These are phyloP conservation scores for Diphyllodes magnificus DNA, from an alignment of 2,113 vertebrate genomes.

Conservation along the genomic window DNA sequence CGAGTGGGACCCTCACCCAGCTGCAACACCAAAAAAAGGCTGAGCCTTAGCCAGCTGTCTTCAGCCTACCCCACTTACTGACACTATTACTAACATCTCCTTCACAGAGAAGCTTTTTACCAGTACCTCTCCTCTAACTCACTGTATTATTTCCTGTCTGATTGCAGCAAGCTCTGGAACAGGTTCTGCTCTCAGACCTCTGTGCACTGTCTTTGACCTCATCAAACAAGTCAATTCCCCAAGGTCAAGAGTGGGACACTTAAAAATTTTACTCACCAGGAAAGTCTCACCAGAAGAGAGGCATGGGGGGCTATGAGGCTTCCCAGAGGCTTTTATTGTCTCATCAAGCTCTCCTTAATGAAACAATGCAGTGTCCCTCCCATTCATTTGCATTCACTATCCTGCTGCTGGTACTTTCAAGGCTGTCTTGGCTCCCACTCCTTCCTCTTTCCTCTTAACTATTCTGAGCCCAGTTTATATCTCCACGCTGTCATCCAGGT, in stretches of 20 bases:
- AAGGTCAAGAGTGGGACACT: background rate
- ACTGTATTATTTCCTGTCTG: background rate
- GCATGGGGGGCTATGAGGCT: background rate
- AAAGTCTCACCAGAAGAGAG: background rate
- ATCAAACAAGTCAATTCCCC: background rate
- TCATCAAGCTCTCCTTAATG: background rate
- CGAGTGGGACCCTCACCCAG: background rate
- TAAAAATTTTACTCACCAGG: conserved; percentile 35
- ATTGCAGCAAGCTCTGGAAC: background rate
- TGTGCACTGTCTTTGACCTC: fast-evolving
- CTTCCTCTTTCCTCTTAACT: background rate
- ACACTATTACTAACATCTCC: background rate
- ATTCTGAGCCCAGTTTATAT: background rate
- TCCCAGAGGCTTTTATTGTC: conserved; percentile 1
- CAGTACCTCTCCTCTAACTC: background rate
- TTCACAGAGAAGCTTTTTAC: background rate
- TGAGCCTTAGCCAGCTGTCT: background rate
- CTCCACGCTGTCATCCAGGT: background rate
- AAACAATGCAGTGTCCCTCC: background rate
- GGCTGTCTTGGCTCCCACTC: background rate
- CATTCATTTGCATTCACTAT: background rate
- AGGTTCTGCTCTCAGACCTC: background rate
- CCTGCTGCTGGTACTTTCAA: background rate
- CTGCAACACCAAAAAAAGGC: background rate
- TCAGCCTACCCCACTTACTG: background rate